phyloP scores from a whole-genome alignment of 2,797 vertebrate species.

The Helarctos malayanus region DNA sequence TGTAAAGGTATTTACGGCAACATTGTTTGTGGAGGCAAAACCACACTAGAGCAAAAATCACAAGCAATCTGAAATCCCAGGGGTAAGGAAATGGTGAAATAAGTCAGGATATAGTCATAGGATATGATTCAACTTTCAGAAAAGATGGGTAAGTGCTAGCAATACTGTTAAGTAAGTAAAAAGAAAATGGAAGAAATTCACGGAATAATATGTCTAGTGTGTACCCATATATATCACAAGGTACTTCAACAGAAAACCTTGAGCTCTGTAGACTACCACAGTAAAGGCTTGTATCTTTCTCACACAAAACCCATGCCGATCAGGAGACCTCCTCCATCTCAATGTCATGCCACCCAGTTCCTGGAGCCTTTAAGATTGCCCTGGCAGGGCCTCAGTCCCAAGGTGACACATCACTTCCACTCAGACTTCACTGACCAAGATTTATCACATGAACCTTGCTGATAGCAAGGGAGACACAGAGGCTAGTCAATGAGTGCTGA shows the following conservation, averaged over 20 bases:
- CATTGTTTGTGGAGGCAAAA: not conserved
- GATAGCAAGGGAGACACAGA: not conserved
- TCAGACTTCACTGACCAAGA: not conserved
- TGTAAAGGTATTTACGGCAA: not conserved
- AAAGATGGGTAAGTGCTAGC: not conserved
- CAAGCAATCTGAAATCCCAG: conserved; percentile 9
- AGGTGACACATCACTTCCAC: not conserved
- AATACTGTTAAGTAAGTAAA: not conserved
- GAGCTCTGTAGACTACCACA: not conserved
- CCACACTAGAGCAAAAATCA: not conserved
- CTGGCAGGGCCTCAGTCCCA: not conserved
- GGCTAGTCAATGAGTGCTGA: not conserved
- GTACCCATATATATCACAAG: not conserved
- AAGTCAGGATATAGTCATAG: not conserved
- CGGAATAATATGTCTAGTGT: not conserved
- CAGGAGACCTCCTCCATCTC: not conserved
- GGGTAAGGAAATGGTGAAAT: not conserved
- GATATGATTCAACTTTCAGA: conserved; percentile 18
- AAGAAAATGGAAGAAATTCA: not conserved
- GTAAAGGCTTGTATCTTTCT: not conserved
- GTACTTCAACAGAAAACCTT: not conserved
- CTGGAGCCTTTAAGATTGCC: not conserved
- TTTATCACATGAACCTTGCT: not conserved
- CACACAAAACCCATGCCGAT: not conserved
- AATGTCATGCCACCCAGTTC: not conserved